Conservation (phyloP, 1,140 invertebrate species). For the Orchesella cincta region DNA sequence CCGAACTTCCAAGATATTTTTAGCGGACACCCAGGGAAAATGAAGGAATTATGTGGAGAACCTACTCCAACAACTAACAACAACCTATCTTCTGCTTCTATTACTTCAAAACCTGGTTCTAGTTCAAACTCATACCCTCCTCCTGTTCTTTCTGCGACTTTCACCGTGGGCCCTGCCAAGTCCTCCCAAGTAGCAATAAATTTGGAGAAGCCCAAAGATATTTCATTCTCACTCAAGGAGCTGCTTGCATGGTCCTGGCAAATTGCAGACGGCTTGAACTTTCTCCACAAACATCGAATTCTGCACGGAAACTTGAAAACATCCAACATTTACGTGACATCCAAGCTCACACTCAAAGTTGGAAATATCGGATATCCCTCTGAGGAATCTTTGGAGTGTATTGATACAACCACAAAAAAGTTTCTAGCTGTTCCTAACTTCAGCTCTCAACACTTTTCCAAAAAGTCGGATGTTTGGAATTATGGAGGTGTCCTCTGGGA, state of each 20-base stretch:
- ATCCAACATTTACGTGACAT: not conserved
- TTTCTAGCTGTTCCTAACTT: not conserved
- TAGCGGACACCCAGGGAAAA: not conserved
- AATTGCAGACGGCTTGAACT: conserved; percentile 3
- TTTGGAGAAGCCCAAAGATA: not conserved
- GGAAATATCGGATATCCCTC: conserved; percentile 7
- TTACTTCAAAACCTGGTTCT: not conserved
- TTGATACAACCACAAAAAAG: not conserved
- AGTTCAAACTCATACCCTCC: not conserved
- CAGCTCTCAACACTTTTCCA: not conserved
- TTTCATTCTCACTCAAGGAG: not conserved
- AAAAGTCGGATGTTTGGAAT: conserved; percentile 4
- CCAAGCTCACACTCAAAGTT: not conserved
- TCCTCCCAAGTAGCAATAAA: no score
- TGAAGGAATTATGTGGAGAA: not conserved
- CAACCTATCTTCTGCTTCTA: no score
- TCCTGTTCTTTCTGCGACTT: no score
- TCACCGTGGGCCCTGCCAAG: no score
- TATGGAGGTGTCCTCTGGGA: not conserved
- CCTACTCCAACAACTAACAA: not conserved
- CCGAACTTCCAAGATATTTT: not conserved
- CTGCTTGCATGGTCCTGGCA: not conserved
- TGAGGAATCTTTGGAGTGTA: not conserved
- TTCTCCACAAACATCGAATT: not conserved
- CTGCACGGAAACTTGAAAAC: not conserved